A percentile compares a stretch with the other conserved stretches of the same genome.
These are phyloP conservation scores for Actenoides lindsayi DNA, from an alignment of 2,113 vertebrate genomes.

Conservation along the genomic window DNA sequence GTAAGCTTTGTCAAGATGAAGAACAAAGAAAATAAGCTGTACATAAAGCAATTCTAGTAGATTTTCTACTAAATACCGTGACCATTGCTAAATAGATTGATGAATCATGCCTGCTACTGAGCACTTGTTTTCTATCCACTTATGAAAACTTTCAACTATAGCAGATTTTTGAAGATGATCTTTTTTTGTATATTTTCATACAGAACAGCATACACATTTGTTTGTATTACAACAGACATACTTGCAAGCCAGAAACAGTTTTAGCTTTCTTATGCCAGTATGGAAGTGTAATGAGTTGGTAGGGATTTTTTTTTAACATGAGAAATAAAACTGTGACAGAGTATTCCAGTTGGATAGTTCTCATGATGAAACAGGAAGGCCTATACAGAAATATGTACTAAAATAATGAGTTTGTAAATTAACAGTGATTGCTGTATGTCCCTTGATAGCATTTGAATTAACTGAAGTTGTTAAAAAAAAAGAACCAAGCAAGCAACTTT, in stretches of 20 bases:
- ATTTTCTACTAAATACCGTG: background rate
- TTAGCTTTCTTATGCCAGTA: slow-evolving; percentile 18
- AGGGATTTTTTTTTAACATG: slow-evolving; percentile 7
- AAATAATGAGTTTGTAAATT: slow-evolving; percentile 40
- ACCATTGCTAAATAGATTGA: slow-evolving; percentile 24
- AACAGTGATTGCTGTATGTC: slow-evolving; percentile 23
- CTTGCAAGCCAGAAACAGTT: slow-evolving; percentile 30
- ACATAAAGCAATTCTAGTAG: background rate
- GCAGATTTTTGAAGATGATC: slow-evolving; percentile 23
- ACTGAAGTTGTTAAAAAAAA: background rate
- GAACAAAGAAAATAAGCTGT: background rate
- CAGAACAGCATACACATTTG: slow-evolving; percentile 17
- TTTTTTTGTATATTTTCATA: slow-evolving; percentile 2
- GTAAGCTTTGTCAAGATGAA: background rate
- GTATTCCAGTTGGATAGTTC: background rate
- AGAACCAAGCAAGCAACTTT: background rate
- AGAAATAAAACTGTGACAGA: slow-evolving; percentile 2
- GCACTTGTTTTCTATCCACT: slow-evolving; percentile 35
- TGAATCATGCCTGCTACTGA: slow-evolving; percentile 2
- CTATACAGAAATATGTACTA: background rate
- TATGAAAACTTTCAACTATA: slow-evolving; percentile 38
- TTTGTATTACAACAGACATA: slow-evolving; percentile 13
- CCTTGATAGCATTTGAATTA: slow-evolving; percentile 40
- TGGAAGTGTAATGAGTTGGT: background rate
- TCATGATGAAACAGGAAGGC: slow-evolving; percentile 17